Evolutionary conservation across 2,797 vertebrate genomes (phyloP), one percentile per base, ranked within the genome.

Genomic region (Typhlichthys eigenmanni): DNA sequence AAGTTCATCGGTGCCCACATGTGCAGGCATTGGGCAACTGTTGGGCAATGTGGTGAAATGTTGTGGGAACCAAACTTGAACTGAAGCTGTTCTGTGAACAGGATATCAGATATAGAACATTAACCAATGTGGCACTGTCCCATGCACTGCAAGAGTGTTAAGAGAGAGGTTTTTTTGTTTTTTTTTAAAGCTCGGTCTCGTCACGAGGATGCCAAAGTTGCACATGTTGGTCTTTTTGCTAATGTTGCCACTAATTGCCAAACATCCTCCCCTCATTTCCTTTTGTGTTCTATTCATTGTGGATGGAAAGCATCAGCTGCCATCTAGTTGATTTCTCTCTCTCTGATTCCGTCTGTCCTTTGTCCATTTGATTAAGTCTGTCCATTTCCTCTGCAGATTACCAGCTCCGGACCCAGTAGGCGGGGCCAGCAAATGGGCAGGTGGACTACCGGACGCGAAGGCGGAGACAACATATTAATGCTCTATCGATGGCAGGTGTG

Each of bases 321-420:
- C 84, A 73, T 70, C 75, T 72, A 56, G 64, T 71, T 64, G 61
- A 79, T 83, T 86, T 81, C 80, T 68, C 67, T 58, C 58, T 65
- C 74, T 76, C 64, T 32, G 58, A 88, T 90, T 89, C 79, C 68
- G 69, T 71, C 57, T 81, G 73, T 67, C 82, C 79, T 76, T 81
- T 72, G 76, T 81, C 68, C 82, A 86, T 91, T 90, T 91, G 86
- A 93, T 93, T 92, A 92, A 90, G 66, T 74, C 60, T 72, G 64
- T 82, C 77, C 88, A 92, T 93, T 92, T 90, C 90, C 90, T 91
- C 79, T 74, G 64, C 87, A 93, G 92, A 94, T 90, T 94, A 94
- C 89, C 93, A 94, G 82, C 93, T 93, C 87, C 91, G 92, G 88
- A 94, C 92, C 64, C 93, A 94, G 85, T 92, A 91, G 85, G 87